These are phyloP conservation scores for Euzetes globulus DNA, from an alignment of 2,888 invertebrate species.

Conservation along the genomic window DNA sequence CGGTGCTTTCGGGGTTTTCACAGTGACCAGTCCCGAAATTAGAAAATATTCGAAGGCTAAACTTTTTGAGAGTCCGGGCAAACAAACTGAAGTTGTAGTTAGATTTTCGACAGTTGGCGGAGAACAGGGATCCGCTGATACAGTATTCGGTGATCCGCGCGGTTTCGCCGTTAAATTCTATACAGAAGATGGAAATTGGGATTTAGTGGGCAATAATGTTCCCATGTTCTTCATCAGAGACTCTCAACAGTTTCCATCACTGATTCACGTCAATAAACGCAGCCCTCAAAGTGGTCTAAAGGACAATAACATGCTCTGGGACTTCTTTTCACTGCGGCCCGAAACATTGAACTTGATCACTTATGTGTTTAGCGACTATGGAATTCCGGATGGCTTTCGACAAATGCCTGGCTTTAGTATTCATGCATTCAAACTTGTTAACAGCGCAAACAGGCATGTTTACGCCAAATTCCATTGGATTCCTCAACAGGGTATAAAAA, in stretches of 20 bases:
- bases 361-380: constrained; percentile 81
- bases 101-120: constrained; percentile 74
- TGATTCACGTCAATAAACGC: constrained; percentile 93
- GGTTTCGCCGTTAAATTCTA: constrained; percentile 92
- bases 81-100: constrained; percentile 68
- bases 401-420: constrained; percentile 94
- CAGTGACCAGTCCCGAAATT: constrained; percentile 72
- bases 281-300: constrained; percentile 76
- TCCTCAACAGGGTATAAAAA: constrained; percentile 82
- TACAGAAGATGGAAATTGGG: constrained; percentile 80
- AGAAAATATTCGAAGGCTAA: constrained; percentile 68
- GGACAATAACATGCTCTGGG: constrained; percentile 94
- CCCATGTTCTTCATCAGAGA: constrained; percentile 89
- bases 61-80: constrained; percentile 66
- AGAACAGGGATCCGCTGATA: constrained; percentile 83
- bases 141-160: constrained; percentile 71
- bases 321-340: constrained; percentile 78
- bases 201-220: constrained; percentile 79
- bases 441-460: constrained; percentile 59
- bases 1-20: constrained; percentile 74
- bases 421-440: constrained; percentile 84
- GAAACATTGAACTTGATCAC: constrained; percentile 75
- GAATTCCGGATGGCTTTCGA: constrained; percentile 83
- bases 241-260: constrained; percentile 80
- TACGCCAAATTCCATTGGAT: constrained; percentile 80